Percentiles rank a stretch among this genome's conserved stretches.
Evolutionary conservation across 2,113 vertebrate genomes (phyloP).

Genomic region (Saguinus midas): DNA sequence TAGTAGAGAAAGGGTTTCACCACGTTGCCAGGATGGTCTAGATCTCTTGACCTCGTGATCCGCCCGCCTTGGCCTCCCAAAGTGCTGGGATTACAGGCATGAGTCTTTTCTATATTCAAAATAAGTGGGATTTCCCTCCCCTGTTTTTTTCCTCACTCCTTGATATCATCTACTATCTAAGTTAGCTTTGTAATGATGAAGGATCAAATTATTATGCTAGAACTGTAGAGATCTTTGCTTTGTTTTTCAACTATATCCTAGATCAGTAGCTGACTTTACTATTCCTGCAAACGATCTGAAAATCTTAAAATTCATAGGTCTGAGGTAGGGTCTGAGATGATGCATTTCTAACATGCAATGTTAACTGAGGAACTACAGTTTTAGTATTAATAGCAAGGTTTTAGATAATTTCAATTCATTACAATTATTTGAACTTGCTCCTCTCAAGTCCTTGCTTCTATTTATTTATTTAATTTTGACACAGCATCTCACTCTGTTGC

Average conservation of each 20-base stretch:
- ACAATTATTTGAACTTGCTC: neutral
- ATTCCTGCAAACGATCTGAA: neutral
- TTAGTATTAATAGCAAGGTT: neutral
- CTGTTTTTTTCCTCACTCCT: neutral
- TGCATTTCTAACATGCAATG: neutral
- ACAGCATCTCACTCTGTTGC: no score
- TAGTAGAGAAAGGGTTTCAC: no score
- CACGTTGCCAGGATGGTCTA: no score
- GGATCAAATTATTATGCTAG: neutral
- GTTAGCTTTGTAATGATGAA: conserved; percentile 7
- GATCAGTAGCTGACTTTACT: neutral
- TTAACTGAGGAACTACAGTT: neutral
- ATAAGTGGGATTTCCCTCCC: neutral
- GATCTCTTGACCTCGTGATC: no score
- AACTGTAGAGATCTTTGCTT: neutral
- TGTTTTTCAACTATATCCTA: neutral
- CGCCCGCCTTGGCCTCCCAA: no score
- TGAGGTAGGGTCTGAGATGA: neutral
- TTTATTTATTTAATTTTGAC: no score
- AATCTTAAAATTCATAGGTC: neutral
- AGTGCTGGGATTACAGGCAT: neutral
- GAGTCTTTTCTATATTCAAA: neutral
- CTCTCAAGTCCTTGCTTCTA: neutral
- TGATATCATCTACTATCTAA: neutral
- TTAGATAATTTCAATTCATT: neutral